Evolutionary conservation across 2,113 vertebrate genomes (phyloP), one percentile per base, ranked within the genome.

Genomic region (Pithys albifrons): DNA sequence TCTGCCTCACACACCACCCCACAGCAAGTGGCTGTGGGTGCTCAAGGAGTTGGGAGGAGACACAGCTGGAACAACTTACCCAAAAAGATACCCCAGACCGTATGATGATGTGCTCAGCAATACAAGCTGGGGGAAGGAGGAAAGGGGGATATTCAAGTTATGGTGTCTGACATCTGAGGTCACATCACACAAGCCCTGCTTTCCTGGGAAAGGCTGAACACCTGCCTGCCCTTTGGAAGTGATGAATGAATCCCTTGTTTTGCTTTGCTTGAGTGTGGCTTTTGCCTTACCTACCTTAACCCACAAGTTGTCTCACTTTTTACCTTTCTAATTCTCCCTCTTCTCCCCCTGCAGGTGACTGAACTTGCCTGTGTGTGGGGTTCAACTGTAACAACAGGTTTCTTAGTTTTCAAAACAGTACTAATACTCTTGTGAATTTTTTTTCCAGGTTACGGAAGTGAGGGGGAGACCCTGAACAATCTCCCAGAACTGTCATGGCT

Each of bases 161-260:
- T 0, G 0, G 16, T 2, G 1, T 85, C 31, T 37, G 69, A 25
- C 9, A 35, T 25, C 11, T 3, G 1, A 62, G 39, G 20, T 54
- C 12, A n/a, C 2, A 1, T 24, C 9, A 7, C 0, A 1, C 0
- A 1, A 49, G 66, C 57, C 23, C 25, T 15, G 13, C 25, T 85
- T 22, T 46, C 51, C 66, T 70, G 35, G 19, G 22, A 20, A 46
- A 7, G 17, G 49, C 28, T 35, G 5, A 65, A 58, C 19, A 45
- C 10, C 51, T 52, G 37, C 39, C 74, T 71, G 37, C 31, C 4
- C 1, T 8, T 7, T 13, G 75, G 66, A 71, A 79, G 11, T 8
- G 9, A 23, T 24, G 13, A 87, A 37, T 41, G 1, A 82, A 48
- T 49, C 58, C 31, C 29, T 39, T 35, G 2, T 24, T 81, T 70